A percentile compares a stretch with the other conserved stretches of the same genome.
phyloP scores from a whole-genome alignment of 2,113 vertebrate genomes.

The Polypterus senegalus region DNA sequence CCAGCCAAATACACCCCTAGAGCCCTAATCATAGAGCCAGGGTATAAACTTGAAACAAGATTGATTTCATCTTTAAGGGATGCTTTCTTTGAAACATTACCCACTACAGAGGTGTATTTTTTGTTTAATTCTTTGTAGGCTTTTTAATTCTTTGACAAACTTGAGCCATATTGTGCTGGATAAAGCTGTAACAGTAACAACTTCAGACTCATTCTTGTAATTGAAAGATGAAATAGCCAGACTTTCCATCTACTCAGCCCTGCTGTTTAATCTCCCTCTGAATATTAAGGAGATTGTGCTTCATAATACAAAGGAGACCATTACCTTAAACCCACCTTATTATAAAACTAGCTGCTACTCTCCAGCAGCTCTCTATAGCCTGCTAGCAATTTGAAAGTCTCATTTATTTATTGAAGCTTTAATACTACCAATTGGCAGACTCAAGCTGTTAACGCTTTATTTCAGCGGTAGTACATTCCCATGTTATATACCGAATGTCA shows the following conservation, averaged over 20 bases:
- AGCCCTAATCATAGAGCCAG: constrained; percentile 69
- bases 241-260: constrained; percentile 40
- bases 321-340: background rate
- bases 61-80: constrained; percentile 96
- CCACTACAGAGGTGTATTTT: constrained; percentile 61
- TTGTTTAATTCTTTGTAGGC: constrained; percentile 67
- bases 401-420: too few species aligned
- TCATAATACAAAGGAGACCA: constrained; percentile 21
- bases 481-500: too few species aligned
- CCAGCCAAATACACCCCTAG: constrained; percentile 73
- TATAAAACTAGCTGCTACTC: background rate
- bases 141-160: constrained; percentile 80
- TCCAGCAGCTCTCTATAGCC: too few species aligned
- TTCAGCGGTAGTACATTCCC: too few species aligned
- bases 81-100: constrained; percentile 79
- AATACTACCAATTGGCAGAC: too few species aligned
- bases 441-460: too few species aligned
- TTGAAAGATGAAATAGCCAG: constrained; percentile 59
- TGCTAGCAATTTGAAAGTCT: too few species aligned
- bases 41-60: constrained; percentile 91
- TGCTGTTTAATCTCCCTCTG: constrained; percentile 23
- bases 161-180: constrained; percentile 91
- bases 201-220: constrained; percentile 87
- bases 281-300: constrained; percentile 35
- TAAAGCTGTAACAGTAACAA: constrained; percentile 71